phyloP scores from a whole-genome alignment of 2,797 vertebrate species.

The Pseudomugil gertrudae region DNA sequence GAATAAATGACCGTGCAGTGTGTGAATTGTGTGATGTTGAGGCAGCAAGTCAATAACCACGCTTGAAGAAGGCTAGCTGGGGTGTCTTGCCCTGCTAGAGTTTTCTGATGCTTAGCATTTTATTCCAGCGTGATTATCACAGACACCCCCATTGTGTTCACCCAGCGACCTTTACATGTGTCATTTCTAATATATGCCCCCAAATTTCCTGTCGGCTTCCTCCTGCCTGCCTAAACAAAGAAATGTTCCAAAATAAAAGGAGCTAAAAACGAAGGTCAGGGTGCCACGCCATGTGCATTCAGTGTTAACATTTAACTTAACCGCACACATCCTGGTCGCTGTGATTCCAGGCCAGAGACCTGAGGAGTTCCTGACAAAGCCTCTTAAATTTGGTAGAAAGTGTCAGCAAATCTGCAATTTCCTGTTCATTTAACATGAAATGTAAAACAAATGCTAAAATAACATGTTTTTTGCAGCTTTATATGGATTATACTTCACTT shows the following conservation, averaged over 20 bases:
- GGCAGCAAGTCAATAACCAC: constrained; percentile 40
- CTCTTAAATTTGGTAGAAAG: background rate
- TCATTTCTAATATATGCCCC: background rate
- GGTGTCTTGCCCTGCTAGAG: background rate
- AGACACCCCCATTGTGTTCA: background rate
- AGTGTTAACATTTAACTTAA: background rate
- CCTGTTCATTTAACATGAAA: background rate
- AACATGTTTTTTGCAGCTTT: background rate
- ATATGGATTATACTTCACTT: background rate
- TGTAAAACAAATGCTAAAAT: background rate
- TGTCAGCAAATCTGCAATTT: background rate
- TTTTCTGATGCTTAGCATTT: constrained; percentile 22
- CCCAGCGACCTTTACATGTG: background rate
- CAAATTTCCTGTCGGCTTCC: background rate
- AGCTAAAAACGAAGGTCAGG: background rate
- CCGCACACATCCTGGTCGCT: background rate
- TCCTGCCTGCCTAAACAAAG: background rate
- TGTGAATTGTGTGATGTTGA: constrained; percentile 48
- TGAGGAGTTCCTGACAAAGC: background rate
- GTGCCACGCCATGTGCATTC: background rate
- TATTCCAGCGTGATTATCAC: background rate
- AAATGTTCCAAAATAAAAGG: background rate
- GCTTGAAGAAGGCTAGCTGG: background rate
- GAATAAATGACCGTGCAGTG: constrained; percentile 32
- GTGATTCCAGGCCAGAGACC: background rate